Evolutionary conservation across 1,140 invertebrate species (phyloP).

Genomic region (Cephus cinctus): DNA sequence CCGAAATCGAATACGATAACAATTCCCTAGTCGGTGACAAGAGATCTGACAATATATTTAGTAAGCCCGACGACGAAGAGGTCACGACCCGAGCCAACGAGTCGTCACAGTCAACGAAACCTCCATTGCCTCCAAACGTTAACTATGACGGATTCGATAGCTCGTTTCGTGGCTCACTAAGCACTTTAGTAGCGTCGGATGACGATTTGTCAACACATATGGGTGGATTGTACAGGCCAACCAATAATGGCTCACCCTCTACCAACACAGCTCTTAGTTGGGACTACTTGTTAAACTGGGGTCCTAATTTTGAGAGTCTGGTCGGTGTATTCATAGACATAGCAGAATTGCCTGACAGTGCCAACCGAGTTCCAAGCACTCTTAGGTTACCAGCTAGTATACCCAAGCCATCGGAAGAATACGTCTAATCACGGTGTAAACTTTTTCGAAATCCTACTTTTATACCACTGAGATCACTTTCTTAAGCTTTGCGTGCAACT

Average conservation of each 20-base stretch:
- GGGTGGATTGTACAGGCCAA: slow-evolving; percentile 71
- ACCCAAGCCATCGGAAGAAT: slow-evolving; percentile 77
- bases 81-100: slow-evolving; percentile 43
- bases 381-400: slow-evolving; percentile 67
- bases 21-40: slow-evolving; percentile 80
- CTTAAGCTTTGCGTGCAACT: too few relatives aligned
- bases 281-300: slow-evolving; percentile 95
- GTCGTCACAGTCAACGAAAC: slow-evolving; percentile 57
- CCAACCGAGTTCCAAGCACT: slow-evolving; percentile 64
- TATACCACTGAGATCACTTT: too few relatives aligned
- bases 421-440: slow-evolving; percentile 67
- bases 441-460: too few relatives aligned
- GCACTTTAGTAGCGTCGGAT: slow-evolving; percentile 88
- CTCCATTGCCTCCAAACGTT: slow-evolving; percentile 65
- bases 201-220: slow-evolving; percentile 80
- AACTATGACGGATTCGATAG: slow-evolving; percentile 91
- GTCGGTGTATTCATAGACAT: slow-evolving; percentile 96
- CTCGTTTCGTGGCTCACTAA: slow-evolving; percentile 88
- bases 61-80: slow-evolving; percentile 68
- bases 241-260: slow-evolving; percentile 71
- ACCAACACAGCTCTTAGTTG: slow-evolving; percentile 75
- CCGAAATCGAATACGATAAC: slow-evolving; percentile 96
- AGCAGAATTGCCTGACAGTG: slow-evolving; percentile 84
- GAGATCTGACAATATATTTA: slow-evolving; percentile 65
- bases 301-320: slow-evolving; percentile 91